These are phyloP conservation scores for Acronicta aceris DNA, from an alignment of 2,888 invertebrate species.

Conservation along the genomic window DNA sequence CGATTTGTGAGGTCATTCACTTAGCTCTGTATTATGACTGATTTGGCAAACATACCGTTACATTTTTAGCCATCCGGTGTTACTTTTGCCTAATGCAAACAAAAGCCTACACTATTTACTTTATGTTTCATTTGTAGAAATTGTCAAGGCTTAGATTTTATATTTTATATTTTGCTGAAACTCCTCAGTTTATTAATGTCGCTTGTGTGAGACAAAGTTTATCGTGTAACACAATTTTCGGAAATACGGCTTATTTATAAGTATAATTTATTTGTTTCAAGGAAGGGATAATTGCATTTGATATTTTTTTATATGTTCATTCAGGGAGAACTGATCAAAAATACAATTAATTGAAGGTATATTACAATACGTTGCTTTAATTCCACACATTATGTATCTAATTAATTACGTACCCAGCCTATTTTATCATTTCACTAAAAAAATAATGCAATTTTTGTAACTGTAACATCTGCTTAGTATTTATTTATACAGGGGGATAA, in stretches of 20 bases:
- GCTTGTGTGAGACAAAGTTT: constrained; percentile 6
- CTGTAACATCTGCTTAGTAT: constrained; percentile 35
- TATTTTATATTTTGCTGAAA: constrained; percentile 7
- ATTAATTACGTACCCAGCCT: constrained; percentile 14
- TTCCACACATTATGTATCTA: too few relatives aligned
- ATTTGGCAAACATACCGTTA: constrained; percentile 84
- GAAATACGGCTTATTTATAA: too few relatives aligned
- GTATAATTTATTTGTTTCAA: too few relatives aligned
- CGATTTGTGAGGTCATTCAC: constrained; percentile 79
- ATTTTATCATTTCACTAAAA: constrained; percentile 12
- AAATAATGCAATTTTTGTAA: too few relatives aligned
- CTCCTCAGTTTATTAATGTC: constrained; percentile 13
- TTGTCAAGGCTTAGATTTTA: constrained; percentile 45
- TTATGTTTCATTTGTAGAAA: constrained; percentile 42
- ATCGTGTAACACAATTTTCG: background rate
- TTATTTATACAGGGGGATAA: constrained; percentile 28
- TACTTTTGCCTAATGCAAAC: constrained; percentile 38
- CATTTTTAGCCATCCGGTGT: constrained; percentile 67
- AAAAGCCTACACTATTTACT: constrained; percentile 21
- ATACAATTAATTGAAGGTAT: background rate
- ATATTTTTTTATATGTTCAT: background rate
- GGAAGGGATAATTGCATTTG: background rate
- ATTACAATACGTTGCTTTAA: too few relatives aligned
- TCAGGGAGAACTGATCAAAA: background rate
- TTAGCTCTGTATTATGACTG: constrained; percentile 73